Conservation (phyloP, 1,140 invertebrate species). For the Halictus rubicundus region DNA sequence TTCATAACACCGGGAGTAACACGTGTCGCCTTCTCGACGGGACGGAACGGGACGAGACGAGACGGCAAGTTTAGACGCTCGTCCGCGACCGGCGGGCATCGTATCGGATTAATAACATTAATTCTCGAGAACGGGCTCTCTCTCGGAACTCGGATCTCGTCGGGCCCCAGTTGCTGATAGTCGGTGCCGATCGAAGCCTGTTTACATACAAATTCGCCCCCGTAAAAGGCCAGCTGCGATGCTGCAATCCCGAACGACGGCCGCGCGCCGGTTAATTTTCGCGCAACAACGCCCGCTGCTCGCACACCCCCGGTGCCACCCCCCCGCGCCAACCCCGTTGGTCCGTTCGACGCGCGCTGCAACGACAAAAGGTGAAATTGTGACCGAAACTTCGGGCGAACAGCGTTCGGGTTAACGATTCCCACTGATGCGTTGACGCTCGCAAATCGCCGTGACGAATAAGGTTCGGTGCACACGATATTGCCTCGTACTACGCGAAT, state of each 20-base stretch:
- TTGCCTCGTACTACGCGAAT: neutral
- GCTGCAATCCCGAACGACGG: slow-evolving; percentile 40
- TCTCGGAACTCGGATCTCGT: slow-evolving; percentile 48
- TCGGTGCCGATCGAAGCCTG: slow-evolving; percentile 60
- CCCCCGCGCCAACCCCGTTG: slow-evolving; percentile 9
- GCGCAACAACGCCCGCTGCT: slow-evolving; percentile 45
- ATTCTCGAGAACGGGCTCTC: slow-evolving; percentile 57
- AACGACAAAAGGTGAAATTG: slow-evolving; percentile 41
- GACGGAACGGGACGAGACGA: neutral
- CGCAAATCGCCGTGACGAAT: neutral
- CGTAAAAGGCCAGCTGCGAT: slow-evolving; percentile 64
- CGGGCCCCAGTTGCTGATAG: slow-evolving; percentile 33
- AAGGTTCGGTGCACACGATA: neutral
- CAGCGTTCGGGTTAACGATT: slow-evolving; percentile 31
- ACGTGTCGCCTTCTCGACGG: slow-evolving; percentile 13
- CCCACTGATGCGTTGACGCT: slow-evolving; percentile 16
- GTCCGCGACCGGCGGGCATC: slow-evolving; percentile 13
- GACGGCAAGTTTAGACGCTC: slow-evolving; percentile 45
- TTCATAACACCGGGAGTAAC: slow-evolving; percentile 39
- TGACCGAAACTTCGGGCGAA: slow-evolving; percentile 31
- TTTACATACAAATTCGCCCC: slow-evolving; percentile 65
- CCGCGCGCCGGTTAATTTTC: slow-evolving; percentile 55
- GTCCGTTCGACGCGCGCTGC: neutral
- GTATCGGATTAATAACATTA: slow-evolving; percentile 56
- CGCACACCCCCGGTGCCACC: slow-evolving; percentile 19